These are phyloP conservation scores for Sycophila texana DNA, from an alignment of 2,888 invertebrate genomes.

Conservation along the genomic window DNA sequence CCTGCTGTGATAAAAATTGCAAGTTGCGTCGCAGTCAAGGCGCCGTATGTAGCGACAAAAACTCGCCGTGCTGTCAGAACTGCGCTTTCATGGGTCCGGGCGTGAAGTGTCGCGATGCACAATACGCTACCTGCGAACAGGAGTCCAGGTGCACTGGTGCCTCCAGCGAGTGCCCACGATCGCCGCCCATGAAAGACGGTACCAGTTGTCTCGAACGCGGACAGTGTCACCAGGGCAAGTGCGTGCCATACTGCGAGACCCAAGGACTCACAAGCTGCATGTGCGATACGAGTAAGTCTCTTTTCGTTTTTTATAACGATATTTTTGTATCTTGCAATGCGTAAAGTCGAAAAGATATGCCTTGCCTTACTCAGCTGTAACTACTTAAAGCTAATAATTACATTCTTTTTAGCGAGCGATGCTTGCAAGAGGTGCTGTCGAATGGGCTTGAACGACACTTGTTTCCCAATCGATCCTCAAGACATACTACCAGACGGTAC, in stretches of 20 bases:
- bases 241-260: constrained; percentile 96
- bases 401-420: constrained; percentile 84
- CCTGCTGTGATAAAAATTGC: constrained; percentile 95
- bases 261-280: constrained; percentile 95
- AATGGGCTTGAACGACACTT: constrained; percentile 92
- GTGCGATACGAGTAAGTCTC: constrained; percentile 90
- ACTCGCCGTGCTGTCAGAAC: constrained; percentile 95
- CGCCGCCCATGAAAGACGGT: constrained; percentile 90
- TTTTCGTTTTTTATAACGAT: background rate
- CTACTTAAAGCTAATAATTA: background rate
- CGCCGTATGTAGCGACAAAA: constrained; percentile 97
- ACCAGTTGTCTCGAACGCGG: constrained; percentile 95
- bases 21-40: constrained; percentile 87
- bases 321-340: no score
- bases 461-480: constrained; percentile 91
- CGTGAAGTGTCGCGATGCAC: constrained; percentile 92
- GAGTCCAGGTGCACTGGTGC: constrained; percentile 92
- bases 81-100: constrained; percentile 91
- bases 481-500: constrained; percentile 95
- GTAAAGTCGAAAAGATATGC: no score
- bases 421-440: constrained; percentile 97
- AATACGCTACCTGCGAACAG: constrained; percentile 93
- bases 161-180: constrained; percentile 88
- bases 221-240: constrained; percentile 92
- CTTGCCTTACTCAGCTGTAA: no score